These are phyloP conservation scores for Manis pentadactyla DNA, from an alignment of 2,797 vertebrate genomes.

Conservation along the genomic window DNA sequence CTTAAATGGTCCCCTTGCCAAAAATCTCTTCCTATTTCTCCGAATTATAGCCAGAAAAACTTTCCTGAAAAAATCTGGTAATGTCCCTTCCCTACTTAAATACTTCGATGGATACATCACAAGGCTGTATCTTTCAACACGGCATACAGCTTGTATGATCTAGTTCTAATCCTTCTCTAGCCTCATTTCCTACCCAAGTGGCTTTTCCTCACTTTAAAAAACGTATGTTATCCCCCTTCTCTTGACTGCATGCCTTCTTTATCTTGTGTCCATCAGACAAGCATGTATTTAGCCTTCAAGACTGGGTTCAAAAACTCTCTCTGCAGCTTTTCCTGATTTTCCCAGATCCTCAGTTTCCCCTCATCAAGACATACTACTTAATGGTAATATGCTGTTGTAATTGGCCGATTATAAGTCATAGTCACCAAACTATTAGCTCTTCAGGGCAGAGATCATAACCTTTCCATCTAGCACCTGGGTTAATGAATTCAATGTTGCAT, in stretches of 20 bases:
- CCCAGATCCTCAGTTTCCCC: background rate
- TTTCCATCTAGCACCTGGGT: background rate
- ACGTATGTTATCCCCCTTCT: background rate
- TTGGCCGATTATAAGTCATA: background rate
- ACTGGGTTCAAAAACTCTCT: background rate
- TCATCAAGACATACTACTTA: background rate
- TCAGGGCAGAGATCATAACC: background rate
- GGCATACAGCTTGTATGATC: background rate
- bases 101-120: background rate
- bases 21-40: conserved; percentile 32
- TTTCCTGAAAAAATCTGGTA: background rate
- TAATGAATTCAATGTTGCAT: conserved; percentile 30
- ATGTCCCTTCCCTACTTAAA: background rate
- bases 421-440: background rate
- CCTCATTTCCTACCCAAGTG: background rate
- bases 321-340: conserved; percentile 34
- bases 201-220: background rate
- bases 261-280: background rate
- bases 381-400: background rate
- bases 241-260: background rate
- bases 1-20: background rate
- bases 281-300: background rate
- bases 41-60: background rate
- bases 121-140: background rate
- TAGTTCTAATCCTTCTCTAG: background rate